These are phyloP conservation scores for Aegithalos caudatus DNA, from an alignment of 2,113 vertebrate species.

Conservation along the genomic window DNA sequence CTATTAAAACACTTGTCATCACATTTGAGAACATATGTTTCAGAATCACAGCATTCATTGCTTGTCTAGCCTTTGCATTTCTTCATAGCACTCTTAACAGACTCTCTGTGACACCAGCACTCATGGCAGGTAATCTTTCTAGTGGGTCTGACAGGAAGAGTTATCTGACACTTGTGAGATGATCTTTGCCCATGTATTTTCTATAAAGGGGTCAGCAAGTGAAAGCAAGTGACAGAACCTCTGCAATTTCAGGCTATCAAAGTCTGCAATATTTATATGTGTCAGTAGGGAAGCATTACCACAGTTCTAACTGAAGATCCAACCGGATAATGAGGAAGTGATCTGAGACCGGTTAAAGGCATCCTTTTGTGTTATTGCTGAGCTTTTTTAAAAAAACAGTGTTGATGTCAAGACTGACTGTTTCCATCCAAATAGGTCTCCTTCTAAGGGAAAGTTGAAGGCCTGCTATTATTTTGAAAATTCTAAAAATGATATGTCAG, in stretches of 20 bases:
- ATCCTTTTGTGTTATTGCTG: background rate
- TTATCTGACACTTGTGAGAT: background rate
- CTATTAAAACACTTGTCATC: background rate
- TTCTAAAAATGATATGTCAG: background rate
- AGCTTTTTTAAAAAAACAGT: background rate
- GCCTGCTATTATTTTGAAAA: background rate
- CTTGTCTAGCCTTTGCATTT: background rate
- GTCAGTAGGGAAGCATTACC: background rate
- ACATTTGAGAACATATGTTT: background rate
- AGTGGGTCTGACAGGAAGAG: background rate
- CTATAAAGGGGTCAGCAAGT: background rate
- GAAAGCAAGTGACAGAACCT: background rate
- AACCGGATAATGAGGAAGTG: background rate
- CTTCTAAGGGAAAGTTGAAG: background rate
- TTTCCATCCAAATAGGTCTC: background rate
- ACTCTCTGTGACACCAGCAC: background rate
- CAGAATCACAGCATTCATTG: background rate
- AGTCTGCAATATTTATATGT: background rate
- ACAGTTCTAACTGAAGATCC: background rate
- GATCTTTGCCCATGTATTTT: background rate
- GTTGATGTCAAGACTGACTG: background rate
- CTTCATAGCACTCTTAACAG: background rate
- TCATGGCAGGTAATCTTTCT: background rate
- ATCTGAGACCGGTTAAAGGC: background rate
- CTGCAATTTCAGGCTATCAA: background rate